Conservation (phyloP, 2,888 invertebrate genomes). For the Drosophila flavopinicola region DNA sequence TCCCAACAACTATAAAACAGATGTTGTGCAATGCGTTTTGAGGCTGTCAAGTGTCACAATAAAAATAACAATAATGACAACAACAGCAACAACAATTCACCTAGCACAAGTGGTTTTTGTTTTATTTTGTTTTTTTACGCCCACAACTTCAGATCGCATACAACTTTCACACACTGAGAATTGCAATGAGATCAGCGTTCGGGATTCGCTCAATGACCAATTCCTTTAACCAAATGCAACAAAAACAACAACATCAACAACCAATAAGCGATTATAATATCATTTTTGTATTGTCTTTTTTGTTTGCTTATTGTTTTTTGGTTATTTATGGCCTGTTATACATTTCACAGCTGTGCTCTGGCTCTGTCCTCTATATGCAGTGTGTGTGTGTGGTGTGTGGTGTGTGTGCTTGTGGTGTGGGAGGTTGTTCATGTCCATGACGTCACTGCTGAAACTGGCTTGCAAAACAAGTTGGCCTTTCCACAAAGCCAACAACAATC, state of each 20-base stretch:
- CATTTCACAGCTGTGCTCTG: constrained; percentile 49
- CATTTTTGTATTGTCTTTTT: constrained; percentile 19
- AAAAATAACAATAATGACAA: constrained; percentile 24
- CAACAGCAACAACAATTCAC: constrained; percentile 27
- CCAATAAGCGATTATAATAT: constrained; percentile 29
- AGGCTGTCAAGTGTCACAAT: constrained; percentile 51
- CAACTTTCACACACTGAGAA: constrained; percentile 34
- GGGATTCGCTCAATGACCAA: constrained; percentile 36
- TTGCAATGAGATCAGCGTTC: constrained; percentile 71
- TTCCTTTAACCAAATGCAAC: constrained; percentile 43
- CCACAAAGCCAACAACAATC: constrained; percentile 57
- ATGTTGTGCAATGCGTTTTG: constrained; percentile 53
- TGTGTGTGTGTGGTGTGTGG: constrained; percentile 12
- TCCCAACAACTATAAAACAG: constrained; percentile 24
- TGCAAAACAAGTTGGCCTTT: constrained; percentile 75
- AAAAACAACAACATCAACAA: constrained; percentile 28
- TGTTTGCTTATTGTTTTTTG: constrained; percentile 3
- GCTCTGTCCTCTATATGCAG: constrained; percentile 11
- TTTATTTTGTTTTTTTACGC: constrained; percentile 15
- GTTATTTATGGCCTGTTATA: constrained; percentile 70
- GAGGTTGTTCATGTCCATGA: constrained; percentile 63
- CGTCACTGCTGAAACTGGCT: constrained; percentile 66
- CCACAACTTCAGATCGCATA: constrained; percentile 45
- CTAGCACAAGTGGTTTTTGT: constrained; percentile 43
- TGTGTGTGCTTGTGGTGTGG: constrained; percentile 55